Evolutionary conservation across 2,113 vertebrate species (phyloP), one percentile per base, ranked within the genome.

Genomic region (Dinomys branickii): DNA sequence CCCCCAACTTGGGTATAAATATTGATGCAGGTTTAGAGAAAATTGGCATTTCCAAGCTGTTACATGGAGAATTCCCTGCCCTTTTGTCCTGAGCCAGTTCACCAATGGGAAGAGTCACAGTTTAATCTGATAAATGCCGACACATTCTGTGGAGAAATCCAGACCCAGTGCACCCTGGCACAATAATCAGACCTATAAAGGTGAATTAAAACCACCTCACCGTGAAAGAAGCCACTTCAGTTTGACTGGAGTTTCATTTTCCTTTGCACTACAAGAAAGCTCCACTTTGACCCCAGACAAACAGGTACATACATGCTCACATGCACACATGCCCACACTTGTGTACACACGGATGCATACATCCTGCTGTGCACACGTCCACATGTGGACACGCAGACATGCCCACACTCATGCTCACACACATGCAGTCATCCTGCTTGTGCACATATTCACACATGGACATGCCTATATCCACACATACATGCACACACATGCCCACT

Each of bases 71-170:
- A 82, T 30, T 77, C 58, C 52, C 44, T 85, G 83, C 59, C 86
- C 94, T 87, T 97, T 82, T 52, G 61, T 90, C 83, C 54, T 5
- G 24, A 73, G 67, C 35, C 50, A 86, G 33, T 75, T 90, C 28
- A 28, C 54, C 73, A 63, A 54, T 47, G 50, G 80, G 77, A 85
- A 67, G 58, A 26, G 83, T 85, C 91, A 75, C 63, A 14, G 8
- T 75, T 75, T 85, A 96, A 87, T 89, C 73, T 87, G 83, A 95
- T 95, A 95, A 88, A 95, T 50, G 93, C 41, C 28, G 63, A 30
- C 22, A 30, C n/a, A 6, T 73, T 94, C 59, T 83, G 65, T 33
- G 87, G 93, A 84, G 73, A 86, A 97, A 96, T 58, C 50, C 67
- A 96, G 59, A 44, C 35, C 47, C 5, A 9, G 47, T 9, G 9